Evolutionary conservation across 1,140 invertebrate species (phyloP).

Genomic region (Zaprionus inermis): DNA sequence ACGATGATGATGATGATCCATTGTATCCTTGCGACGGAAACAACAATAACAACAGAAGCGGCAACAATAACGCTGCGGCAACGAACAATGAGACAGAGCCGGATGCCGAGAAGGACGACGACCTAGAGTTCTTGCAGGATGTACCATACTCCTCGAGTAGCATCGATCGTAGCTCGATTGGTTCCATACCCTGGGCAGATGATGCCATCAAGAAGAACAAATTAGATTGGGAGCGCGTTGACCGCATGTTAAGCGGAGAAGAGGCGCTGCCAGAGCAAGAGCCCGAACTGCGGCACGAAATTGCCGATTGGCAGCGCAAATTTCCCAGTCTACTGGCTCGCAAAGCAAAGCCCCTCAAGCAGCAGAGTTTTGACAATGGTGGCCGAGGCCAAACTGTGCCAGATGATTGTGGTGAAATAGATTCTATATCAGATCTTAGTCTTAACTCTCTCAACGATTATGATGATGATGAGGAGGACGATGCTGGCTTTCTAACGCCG

Average conservation of each 20-base stretch:
- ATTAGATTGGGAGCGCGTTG: slow-evolving; percentile 79
- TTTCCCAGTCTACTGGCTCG: slow-evolving; percentile 66
- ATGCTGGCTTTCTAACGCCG: slow-evolving; percentile 69
- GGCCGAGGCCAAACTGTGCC: slow-evolving; percentile 3
- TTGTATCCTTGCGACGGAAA: slow-evolving; percentile 41
- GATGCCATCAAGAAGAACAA: slow-evolving; percentile 83
- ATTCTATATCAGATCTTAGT: slow-evolving; percentile 71
- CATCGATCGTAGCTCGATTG: slow-evolving; percentile 78
- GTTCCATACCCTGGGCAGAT: slow-evolving; percentile 82
- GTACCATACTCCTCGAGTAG: slow-evolving; percentile 81
- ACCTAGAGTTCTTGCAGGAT: slow-evolving; percentile 74
- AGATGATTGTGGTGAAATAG: slow-evolving; percentile 54
- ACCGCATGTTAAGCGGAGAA: slow-evolving; percentile 72
- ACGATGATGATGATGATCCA: slow-evolving; percentile 37
- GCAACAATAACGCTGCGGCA: slow-evolving; percentile 40
- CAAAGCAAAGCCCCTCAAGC: slow-evolving; percentile 46
- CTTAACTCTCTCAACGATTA: slow-evolving; percentile 66
- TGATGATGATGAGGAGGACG: slow-evolving; percentile 59
- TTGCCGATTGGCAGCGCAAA: slow-evolving; percentile 76
- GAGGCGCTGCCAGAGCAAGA: slow-evolving; percentile 66
- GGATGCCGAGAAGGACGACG: slow-evolving; percentile 67
- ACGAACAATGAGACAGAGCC: slow-evolving; percentile 45
- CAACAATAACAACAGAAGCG: slow-evolving; percentile 40
- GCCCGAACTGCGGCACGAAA: slow-evolving; percentile 72
- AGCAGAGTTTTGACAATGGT: slow-evolving; percentile 61